Evolutionary conservation across 2,888 invertebrate species (phyloP).

Genomic region (Onthophagus sagittarius): DNA sequence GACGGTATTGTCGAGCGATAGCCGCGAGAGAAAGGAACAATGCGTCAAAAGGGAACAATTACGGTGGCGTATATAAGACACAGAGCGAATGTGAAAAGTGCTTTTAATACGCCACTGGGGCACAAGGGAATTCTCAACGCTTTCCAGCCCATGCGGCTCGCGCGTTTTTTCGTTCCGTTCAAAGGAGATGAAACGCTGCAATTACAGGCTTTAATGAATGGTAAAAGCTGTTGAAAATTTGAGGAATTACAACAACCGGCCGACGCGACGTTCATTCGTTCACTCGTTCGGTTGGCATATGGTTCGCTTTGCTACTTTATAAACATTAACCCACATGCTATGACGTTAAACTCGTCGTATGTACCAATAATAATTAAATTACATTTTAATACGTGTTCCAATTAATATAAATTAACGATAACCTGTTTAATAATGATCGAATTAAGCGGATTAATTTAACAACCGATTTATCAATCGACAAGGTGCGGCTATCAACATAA

Average conservation of each 20-base stretch:
- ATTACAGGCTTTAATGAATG: constrained; percentile 14
- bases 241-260: background rate
- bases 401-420: background rate
- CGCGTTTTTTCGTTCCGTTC: background rate
- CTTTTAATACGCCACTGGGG: constrained; percentile 8
- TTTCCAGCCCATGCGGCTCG: constrained; percentile 2
- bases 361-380: background rate
- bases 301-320: background rate
- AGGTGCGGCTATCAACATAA: background rate
- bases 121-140: constrained; percentile 15
- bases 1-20: constrained; percentile 1
- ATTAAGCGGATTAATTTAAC: background rate
- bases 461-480: background rate
- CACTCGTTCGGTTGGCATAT: background rate
- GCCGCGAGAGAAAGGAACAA: constrained; percentile 13
- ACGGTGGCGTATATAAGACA: constrained; percentile 1
- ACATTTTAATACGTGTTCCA: background rate
- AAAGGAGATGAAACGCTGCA: constrained; percentile 2
- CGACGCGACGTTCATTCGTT: background rate
- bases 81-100: constrained; percentile 14
- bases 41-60: constrained; percentile 14
- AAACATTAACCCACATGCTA: background rate
- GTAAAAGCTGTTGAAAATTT: constrained; percentile 1
- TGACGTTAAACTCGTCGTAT: background rate
- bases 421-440: background rate